A percentile compares a stretch with the other conserved stretches of the same genome.
Evolutionary conservation across 53 echinoderm and acorn worm genomes (phyloP).

Genomic region (Astropecten irregularis): DNA sequence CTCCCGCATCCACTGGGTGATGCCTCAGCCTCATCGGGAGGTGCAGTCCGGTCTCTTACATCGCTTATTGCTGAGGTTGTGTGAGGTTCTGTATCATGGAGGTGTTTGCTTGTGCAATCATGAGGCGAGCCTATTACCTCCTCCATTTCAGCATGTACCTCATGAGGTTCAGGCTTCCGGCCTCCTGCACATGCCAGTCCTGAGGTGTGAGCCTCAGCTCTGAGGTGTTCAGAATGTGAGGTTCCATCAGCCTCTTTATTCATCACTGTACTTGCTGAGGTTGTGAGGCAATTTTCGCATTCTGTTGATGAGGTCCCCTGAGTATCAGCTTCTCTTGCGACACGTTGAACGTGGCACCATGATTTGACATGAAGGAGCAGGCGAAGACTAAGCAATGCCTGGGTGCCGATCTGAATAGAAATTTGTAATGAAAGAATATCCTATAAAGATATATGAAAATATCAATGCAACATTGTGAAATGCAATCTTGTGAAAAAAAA

Average conservation of each 20-base stretch:
- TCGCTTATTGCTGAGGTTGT: neutral
- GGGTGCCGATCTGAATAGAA: constrained; percentile 61
- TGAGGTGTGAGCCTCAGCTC: neutral
- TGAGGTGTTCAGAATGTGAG: too few relatives aligned
- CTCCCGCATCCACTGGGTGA: constrained; percentile 36
- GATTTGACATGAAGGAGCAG: constrained; percentile 62
- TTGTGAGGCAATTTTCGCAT: too few relatives aligned
- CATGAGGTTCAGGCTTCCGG: neutral
- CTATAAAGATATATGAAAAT: too few relatives aligned
- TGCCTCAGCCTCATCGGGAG: neutral
- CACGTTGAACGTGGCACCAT: neutral
- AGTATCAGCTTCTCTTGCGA: neutral
- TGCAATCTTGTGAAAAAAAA: too few relatives aligned
- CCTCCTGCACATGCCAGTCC: neutral
- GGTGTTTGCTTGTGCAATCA: neutral
- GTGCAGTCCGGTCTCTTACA: neutral
- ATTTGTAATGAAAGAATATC: neutral
- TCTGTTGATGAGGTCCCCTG: neutral
- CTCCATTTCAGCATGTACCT: neutral
- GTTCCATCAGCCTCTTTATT: too few relatives aligned
- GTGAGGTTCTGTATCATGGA: neutral
- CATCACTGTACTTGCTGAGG: neutral
- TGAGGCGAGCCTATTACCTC: neutral
- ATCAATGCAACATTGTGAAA: too few relatives aligned
- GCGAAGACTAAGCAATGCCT: constrained; percentile 71